phyloP scores from a whole-genome alignment of 2,797 vertebrate species.

The Clamator glandarius region DNA sequence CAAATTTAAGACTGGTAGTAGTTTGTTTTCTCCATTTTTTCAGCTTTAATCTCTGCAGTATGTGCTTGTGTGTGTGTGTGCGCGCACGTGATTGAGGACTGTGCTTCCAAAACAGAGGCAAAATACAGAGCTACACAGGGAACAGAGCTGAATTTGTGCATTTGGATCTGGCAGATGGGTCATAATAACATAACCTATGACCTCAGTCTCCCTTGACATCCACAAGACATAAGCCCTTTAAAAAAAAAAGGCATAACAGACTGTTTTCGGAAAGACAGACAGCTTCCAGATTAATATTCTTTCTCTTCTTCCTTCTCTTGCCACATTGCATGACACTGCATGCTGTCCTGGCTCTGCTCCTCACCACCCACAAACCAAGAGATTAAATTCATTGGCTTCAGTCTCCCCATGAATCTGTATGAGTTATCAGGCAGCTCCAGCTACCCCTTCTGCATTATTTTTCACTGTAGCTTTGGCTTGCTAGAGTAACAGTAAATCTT shows the following conservation, averaged over 20 bases:
- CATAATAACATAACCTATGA: neutral
- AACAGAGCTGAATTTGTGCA: neutral
- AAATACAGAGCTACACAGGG: neutral
- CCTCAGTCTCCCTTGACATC: neutral
- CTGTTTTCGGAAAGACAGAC: neutral
- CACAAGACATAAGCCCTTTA: neutral
- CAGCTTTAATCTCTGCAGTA: neutral
- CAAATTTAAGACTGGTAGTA: neutral
- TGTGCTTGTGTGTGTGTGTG: neutral
- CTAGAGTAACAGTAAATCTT: conserved; percentile 29
- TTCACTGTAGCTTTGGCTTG: conserved; percentile 19
- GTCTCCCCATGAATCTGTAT: conserved; percentile 38
- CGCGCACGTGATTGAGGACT: neutral
- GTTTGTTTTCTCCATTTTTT: neutral
- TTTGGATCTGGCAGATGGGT: neutral
- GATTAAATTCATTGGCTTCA: conserved; percentile 11
- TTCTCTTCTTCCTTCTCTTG: neutral
- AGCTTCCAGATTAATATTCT: neutral
- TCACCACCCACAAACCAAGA: conserved; percentile 29
- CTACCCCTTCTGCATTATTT: conserved; percentile 11
- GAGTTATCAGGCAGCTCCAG: conserved; percentile 42
- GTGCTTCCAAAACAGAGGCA: neutral
- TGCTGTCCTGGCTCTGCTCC: conserved; percentile 2
- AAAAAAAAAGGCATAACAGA: neutral
- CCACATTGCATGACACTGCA: neutral